phyloP scores from a whole-genome alignment of 92 coral and sea anemone species.

The Epizoanthus scotinus region DNA sequence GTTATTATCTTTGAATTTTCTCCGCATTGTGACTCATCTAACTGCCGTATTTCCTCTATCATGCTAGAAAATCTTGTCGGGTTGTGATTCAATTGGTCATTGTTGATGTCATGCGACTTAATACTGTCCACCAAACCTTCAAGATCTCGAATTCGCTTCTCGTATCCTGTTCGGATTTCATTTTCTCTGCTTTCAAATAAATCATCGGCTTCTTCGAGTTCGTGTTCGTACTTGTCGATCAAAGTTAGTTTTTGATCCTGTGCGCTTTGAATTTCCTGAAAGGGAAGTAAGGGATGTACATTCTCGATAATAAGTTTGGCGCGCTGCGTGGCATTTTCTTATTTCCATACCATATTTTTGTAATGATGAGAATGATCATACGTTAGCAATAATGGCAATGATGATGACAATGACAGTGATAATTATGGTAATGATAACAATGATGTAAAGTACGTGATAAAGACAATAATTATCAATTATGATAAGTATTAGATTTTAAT shows the following conservation, averaged over 20 bases:
- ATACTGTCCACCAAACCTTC: slow-evolving; percentile 48
- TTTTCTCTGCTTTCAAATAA: slow-evolving; percentile 55
- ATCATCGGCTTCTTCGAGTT: slow-evolving; percentile 67
- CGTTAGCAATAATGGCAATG: too few species aligned
- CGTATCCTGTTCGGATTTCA: slow-evolving; percentile 46
- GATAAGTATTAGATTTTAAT: too few species aligned
- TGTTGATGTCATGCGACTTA: slow-evolving; percentile 28
- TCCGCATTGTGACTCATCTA: slow-evolving; percentile 18
- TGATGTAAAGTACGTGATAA: too few species aligned
- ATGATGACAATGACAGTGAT: too few species aligned
- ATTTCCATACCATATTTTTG: too few species aligned
- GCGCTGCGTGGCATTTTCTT: not conserved
- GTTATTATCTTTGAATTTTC: slow-evolving; percentile 24
- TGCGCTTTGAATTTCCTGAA: slow-evolving; percentile 54
- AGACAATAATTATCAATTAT: too few species aligned
- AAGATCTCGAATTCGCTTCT: slow-evolving; percentile 63
- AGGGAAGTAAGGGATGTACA: slow-evolving; percentile 9
- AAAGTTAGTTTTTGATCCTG: slow-evolving; percentile 53
- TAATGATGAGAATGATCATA: too few species aligned
- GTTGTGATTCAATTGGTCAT: slow-evolving; percentile 24
- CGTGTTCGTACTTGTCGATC: slow-evolving; percentile 59
- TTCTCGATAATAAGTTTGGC: not conserved
- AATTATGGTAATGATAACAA: too few species aligned
- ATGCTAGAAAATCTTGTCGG: slow-evolving; percentile 14
- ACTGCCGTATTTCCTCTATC: slow-evolving; percentile 35